Evolutionary conservation across 2,113 vertebrate genomes (phyloP), one percentile per base, ranked within the genome.

Genomic region (Hypomesus transpacificus): DNA sequence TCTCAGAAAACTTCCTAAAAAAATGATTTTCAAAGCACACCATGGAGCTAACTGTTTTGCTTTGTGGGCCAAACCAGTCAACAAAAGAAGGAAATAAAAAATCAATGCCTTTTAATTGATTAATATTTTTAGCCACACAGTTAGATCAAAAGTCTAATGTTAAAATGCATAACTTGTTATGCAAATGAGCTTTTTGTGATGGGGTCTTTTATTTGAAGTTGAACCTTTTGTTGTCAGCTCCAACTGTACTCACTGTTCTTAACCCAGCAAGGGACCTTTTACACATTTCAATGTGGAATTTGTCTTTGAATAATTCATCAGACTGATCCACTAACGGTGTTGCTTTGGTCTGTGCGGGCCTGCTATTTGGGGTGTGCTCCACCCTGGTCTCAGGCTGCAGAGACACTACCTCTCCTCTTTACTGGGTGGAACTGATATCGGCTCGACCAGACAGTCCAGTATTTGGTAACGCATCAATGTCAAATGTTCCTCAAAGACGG

Each of bases 261-360:
- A 87, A 85, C 81, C 87, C 88, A 89, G 85, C 86, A 53, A 88
- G 87, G 87, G 86, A 89, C 88, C 87, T 89, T 91, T 91, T 88
- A 90, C 85, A 85, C 84, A 80, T 90, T 90, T 91, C 90, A 90
- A 88, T 77, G 77, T 86, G 85, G 86, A 89, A 90, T 89, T 85
- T 63, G 69, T 80, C 73, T 87, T 78, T 92, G 89, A 90, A 91
- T 91, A 87, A 92, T 92, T 92, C 87, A 92, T 88, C 82, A 80
- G 66, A 70, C 85, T 89, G 87, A 91, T 90, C 87, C 86, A 83
- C 84, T 85, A 81, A 89, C 68, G 70, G 82, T 86, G 74, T 70
- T 83, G 86, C 86, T 89, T 88, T 84, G 88, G 87, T 89, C 84
- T 89, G 85, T 85, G 80, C 83, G 75, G 83, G 83, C 78, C 81